Base-by-base conservation (phyloP, 2,888 invertebrate species). In the Erebia epiphron region DNA sequence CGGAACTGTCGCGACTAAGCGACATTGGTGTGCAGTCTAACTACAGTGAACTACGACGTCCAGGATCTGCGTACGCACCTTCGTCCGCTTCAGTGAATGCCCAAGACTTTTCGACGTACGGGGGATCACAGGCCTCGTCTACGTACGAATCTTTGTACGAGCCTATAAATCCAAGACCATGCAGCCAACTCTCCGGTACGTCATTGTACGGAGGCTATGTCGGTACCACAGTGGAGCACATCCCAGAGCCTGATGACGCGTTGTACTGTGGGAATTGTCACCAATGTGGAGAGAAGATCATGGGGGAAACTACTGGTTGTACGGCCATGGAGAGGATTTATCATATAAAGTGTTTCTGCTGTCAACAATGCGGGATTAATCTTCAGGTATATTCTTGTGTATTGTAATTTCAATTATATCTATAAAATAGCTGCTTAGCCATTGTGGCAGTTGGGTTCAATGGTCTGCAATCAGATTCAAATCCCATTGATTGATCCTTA, bases 311-410 rank as follows among this genome's bases (percentile, higher is more conserved):
- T 35, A 98, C 97, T 49, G 99, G 99, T 0, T 99, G 99, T 83
- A 98, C 99, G 0, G 99, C 99, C 0, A 98, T 99, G 98, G 98
- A 98, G 81, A 97, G 98, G 87, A 96, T 99, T 70, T 99, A 98
- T 88, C 99, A 99, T 83, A 98, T 98, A 72, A 95, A 95, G 74
- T 99, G 99, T 83, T 99, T 99, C 89, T 97, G 97, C 65, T 99
- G 99, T 87, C 96, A 96, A 69, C 96, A 97, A 74, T 99, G 99
- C 90, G 96, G 96, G 75, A 96, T 97, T 61, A 97, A 97, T 77
- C 83, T 93, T 67, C 97, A 98, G 92, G 99, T 91, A 77, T 74
- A 76, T 46, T 10, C n/a, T 46, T 61, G 16, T 43, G 1, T 60
- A 58, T 58, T 58, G 5, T n/a, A 50, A n/a, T 50, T n/a, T 1